A percentile compares a stretch with the other conserved stretches of the same genome.
phyloP scores from a whole-genome alignment of 2,113 vertebrate species.

The Elephantulus edwardii region DNA sequence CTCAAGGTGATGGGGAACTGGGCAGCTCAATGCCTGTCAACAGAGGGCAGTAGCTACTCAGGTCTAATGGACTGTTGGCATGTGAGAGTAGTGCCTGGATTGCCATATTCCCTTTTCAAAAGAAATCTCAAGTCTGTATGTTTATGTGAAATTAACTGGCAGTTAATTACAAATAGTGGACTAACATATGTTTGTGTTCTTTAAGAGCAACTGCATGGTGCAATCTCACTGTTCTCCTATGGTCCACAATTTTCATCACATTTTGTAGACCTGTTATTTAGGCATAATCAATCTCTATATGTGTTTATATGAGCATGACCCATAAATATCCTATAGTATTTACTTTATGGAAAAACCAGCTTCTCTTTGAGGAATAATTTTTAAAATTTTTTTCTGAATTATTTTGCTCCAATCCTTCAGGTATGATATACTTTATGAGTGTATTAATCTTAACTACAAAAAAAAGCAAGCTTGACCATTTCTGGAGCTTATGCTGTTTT shows the following conservation, averaged over 20 bases:
- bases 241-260: background rate
- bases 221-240: background rate
- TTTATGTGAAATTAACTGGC: conserved; percentile 3
- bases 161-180: conserved; percentile 26
- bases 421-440: conserved; percentile 2
- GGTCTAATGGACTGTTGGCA: background rate
- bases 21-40: background rate
- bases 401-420: conserved; percentile 7
- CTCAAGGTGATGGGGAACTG: background rate
- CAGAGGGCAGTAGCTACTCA: conserved; percentile 22
- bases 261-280: background rate
- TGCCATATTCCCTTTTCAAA: conserved; percentile 22
- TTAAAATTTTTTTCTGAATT: background rate
- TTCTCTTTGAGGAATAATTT: conserved; percentile 32
- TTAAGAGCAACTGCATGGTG: background rate
- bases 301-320: background rate
- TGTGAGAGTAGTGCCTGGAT: background rate
- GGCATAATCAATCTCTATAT: conserved; percentile 20
- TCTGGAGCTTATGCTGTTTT: conserved; percentile 18
- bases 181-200: background rate
- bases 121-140: conserved; percentile 20
- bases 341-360: background rate
- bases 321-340: background rate
- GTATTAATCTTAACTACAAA: conserved; percentile 13
- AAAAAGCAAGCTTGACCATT: background rate